phyloP scores from a whole-genome alignment of 2,888 invertebrate species.

The Oscheius sp. region DNA sequence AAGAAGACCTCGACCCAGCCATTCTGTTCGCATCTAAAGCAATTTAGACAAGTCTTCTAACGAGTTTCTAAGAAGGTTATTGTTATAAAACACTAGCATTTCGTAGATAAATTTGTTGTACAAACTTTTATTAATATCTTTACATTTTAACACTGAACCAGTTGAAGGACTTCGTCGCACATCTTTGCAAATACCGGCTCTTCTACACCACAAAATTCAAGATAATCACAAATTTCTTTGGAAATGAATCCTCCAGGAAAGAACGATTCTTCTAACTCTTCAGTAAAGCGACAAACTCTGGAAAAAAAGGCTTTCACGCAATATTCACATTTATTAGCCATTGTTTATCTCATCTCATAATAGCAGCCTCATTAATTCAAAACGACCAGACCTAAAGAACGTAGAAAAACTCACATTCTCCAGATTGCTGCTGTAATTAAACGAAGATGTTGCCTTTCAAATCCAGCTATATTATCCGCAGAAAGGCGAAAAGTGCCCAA shows the following conservation, averaged over 20 bases:
- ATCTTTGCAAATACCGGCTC: conserved; percentile 1
- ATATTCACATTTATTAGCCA: too few relatives aligned
- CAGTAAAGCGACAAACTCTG: conserved; percentile 36
- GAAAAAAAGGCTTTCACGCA: conserved; percentile 1
- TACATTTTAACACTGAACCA: not conserved
- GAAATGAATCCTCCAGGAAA: conserved; percentile 28
- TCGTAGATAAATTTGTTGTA: not conserved
- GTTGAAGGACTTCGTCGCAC: conserved; percentile 3
- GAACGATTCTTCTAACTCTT: conserved; percentile 38
- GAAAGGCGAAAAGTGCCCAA: conserved; percentile 36
- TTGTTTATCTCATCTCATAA: too few relatives aligned
- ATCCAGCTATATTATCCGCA: conserved; percentile 45
- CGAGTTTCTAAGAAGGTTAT: not conserved
- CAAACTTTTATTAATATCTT: too few relatives aligned
- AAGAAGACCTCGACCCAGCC: not conserved
- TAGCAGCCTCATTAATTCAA: too few relatives aligned
- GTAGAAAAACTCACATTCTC: conserved; percentile 18
- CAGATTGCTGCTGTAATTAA: conserved; percentile 4
- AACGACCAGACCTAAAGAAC: not conserved
- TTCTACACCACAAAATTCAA: conserved; percentile 20
- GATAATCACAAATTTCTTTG: conserved; percentile 15
- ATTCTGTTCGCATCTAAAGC: conserved; percentile 5
- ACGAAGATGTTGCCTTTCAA: conserved; percentile 22
- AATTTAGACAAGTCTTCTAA: not conserved
- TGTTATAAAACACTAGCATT: not conserved